Base-by-base conservation (phyloP, 2,888 invertebrate species). In the Galerucella calmariensis region DNA sequence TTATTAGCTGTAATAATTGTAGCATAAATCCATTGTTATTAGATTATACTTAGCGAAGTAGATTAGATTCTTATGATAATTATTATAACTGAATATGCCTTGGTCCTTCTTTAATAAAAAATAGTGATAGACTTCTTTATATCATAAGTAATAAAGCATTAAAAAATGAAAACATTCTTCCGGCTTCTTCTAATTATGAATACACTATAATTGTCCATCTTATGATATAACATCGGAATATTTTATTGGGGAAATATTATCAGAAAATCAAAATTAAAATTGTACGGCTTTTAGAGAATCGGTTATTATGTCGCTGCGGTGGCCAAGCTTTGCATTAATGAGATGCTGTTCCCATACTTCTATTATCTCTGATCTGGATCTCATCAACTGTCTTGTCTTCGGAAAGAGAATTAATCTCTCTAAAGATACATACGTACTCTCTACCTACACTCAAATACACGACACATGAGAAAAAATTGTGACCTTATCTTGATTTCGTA, bases 301-400 rank as follows among this genome's bases (percentile, higher is more conserved):
- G 76, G 80, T 78, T 77, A 79, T 79, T 78, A 79, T 77, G 75
- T 80, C 79, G 79, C 80, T 79, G 80, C 80, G 81, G 83, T 82
- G 83, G 83, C 79, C 83, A 77, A 80, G 81, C 83, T 83, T 77
- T 84, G 84, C 84, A 84, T 84, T 84, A 84, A 84, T 83, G 84
- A 84, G 84, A 83, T 81, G 81, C 81, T 83, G 81, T 81, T 83
- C 84, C 84, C 84, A 84, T 84, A 83, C 80, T 81, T 79, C 78
- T 83, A 77, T 76, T 84, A 84, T 85, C 84, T 83, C 75, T 74
- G 82, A 85, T 84, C 83, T 77, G 82, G 82, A 85, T 84, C 85
- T 82, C 83, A 83, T 84, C 84, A 84, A 83, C 83, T 84, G 84
- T 84, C 84, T 82, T 80, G 80, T 81, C 79, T 82, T 80, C 74